These are phyloP conservation scores for Eulemur rufifrons DNA, from an alignment of 2,113 vertebrate species.

Conservation along the genomic window DNA sequence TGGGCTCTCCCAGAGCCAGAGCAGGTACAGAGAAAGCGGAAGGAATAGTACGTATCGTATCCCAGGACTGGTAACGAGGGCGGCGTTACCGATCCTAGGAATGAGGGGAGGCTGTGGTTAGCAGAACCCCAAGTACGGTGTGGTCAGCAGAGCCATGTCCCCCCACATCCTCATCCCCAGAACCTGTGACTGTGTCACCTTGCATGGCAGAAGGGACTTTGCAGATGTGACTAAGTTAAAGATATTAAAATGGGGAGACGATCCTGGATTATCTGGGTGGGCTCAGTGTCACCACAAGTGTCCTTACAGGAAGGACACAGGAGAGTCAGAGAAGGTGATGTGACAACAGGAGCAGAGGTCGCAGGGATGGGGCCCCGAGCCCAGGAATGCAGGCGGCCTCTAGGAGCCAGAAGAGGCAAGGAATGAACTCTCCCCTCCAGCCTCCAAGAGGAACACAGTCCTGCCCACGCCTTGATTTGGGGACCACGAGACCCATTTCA, in stretches of 20 bases:
- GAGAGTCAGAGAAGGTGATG: neutral
- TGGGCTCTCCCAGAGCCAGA: neutral
- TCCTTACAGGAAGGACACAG: neutral
- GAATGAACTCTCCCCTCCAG: neutral
- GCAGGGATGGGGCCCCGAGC: neutral
- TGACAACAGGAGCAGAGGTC: neutral
- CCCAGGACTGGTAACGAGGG: neutral
- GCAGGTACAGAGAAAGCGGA: accelerated
- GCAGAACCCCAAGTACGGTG: neutral
- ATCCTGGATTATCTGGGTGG: neutral
- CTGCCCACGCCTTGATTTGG: neutral
- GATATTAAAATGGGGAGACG: neutral
- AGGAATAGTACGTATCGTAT: accelerated
- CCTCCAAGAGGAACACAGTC: neutral
- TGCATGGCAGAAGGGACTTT: neutral
- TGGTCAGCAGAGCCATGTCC: accelerated
- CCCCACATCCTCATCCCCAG: neutral
- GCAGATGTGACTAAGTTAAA: neutral
- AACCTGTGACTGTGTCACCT: neutral
- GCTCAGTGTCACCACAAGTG: neutral
- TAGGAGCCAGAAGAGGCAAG: neutral
- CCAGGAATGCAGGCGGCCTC: neutral
- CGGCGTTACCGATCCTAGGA: neutral
- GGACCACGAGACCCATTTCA: neutral
- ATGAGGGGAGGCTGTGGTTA: neutral